Percentiles rank a stretch among this genome's conserved stretches.
These are phyloP conservation scores for Tetragonisca angustula DNA, from an alignment of 2,888 invertebrate genomes.

Conservation along the genomic window DNA sequence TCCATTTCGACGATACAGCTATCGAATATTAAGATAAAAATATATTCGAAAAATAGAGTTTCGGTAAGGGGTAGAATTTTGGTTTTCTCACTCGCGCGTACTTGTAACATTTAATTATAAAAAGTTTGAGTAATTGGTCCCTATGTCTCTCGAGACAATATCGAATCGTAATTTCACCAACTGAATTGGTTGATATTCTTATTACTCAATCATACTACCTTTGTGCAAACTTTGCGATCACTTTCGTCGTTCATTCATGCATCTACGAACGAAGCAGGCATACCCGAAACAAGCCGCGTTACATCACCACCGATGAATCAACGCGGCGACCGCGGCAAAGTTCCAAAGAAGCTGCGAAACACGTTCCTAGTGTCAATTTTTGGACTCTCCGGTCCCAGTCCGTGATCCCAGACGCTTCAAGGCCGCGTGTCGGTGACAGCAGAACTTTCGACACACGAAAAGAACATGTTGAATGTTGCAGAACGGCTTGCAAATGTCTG, in stretches of 20 bases:
- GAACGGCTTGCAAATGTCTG: background rate
- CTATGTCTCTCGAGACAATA: too few relatives aligned
- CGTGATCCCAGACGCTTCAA: slow-evolving; percentile 14
- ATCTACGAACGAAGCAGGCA: background rate
- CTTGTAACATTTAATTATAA: too few relatives aligned
- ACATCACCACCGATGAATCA: slow-evolving; percentile 23
- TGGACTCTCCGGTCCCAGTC: slow-evolving; percentile 10
- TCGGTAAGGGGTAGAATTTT: too few relatives aligned
- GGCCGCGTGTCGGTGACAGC: slow-evolving; percentile 32
- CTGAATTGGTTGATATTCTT: background rate
- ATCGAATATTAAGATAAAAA: too few relatives aligned
- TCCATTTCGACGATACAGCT: too few relatives aligned
- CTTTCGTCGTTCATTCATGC: slow-evolving; percentile 5
- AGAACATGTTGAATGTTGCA: slow-evolving; percentile 15
- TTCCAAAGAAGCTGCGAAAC: background rate
- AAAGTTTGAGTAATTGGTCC: too few relatives aligned
- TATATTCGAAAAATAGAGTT: too few relatives aligned
- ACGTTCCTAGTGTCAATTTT: slow-evolving; percentile 5
- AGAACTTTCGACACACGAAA: background rate
- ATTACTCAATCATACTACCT: background rate
- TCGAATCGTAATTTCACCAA: background rate
- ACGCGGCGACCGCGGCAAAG: background rate
- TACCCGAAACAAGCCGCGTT: background rate
- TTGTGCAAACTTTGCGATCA: background rate
- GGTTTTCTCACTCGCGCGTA: too few relatives aligned